phyloP scores from a whole-genome alignment of 2,888 invertebrate species.

The Melanostoma mellinum region DNA sequence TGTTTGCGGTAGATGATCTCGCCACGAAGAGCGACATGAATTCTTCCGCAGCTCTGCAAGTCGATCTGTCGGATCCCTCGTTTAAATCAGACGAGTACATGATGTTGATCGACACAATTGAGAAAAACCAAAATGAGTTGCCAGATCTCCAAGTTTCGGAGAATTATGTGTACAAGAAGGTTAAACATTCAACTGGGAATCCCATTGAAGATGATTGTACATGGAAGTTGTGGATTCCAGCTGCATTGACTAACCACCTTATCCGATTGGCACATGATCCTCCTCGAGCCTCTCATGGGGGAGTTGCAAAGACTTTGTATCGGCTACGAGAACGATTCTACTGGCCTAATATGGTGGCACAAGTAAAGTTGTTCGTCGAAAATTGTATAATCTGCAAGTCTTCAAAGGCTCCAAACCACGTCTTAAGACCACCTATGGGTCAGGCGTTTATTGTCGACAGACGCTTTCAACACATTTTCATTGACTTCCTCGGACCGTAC shows the following conservation, averaged over 20 bases:
- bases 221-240: slow-evolving; percentile 9
- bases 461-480: slow-evolving; percentile 1
- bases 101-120: slow-evolving; percentile 1
- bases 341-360: background rate
- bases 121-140: slow-evolving; percentile 8
- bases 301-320: slow-evolving; percentile 20
- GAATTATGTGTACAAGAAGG: slow-evolving; percentile 19
- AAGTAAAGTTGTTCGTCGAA: slow-evolving; percentile 6
- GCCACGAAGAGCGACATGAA: background rate
- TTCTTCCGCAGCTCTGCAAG: slow-evolving; percentile 2
- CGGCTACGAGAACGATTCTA: slow-evolving; percentile 2
- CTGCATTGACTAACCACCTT: too few relatives aligned
- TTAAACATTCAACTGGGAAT: slow-evolving; percentile 12
- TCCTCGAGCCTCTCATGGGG: slow-evolving; percentile 1
- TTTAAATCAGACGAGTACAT: slow-evolving; percentile 7
- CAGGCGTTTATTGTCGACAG: slow-evolving; percentile 1
- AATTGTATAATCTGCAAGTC: background rate
- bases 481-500: slow-evolving; percentile 2
- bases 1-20: background rate
- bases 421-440: slow-evolving; percentile 9
- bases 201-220: slow-evolving; percentile 3
- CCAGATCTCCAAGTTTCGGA: slow-evolving; percentile 18
- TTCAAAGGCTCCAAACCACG: background rate
- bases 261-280: slow-evolving; percentile 21
- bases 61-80: slow-evolving; percentile 17